Evolutionary conservation across 1,140 invertebrate genomes (phyloP).

Genomic region (Drosophila oshimai): DNA sequence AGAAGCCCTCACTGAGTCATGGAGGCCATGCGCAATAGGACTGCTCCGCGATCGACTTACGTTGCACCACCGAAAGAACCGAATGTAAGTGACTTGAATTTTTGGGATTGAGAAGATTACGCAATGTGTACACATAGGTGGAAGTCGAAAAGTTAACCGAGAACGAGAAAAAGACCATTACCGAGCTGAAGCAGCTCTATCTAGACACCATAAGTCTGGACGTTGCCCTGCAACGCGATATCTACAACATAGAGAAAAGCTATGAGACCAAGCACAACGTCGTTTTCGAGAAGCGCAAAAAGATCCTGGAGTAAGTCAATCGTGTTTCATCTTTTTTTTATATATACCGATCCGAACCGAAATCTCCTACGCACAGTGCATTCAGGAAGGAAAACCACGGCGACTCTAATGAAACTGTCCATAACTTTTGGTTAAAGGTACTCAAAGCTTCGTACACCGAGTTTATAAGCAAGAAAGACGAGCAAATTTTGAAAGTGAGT

Average conservation of each 20-base stretch:
- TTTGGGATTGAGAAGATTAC: background rate
- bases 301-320: conserved; percentile 64
- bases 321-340: too few relatives aligned
- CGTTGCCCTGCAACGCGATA: conserved; percentile 93
- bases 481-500: conserved; percentile 90
- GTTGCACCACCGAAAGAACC: background rate
- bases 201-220: conserved; percentile 91
- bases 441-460: conserved; percentile 90
- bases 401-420: conserved; percentile 86
- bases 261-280: conserved; percentile 85
- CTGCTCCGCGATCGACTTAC: background rate
- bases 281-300: conserved; percentile 73
- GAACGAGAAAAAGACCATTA: conserved; percentile 89
- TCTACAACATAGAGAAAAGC: conserved; percentile 93
- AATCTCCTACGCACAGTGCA: conserved; percentile 15
- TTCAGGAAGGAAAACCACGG: conserved; percentile 60
- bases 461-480: conserved; percentile 90
- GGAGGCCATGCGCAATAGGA: background rate
- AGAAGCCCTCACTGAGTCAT: too few relatives aligned
- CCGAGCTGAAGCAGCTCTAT: conserved; percentile 94
- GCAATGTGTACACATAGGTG: background rate
- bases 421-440: conserved; percentile 96
- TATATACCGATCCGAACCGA: background rate
- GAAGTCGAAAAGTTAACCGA: conserved; percentile 82
- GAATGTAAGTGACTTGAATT: conserved; percentile 12